These are phyloP conservation scores for Isurus oxyrinchus DNA, from an alignment of 2,113 vertebrate species.

Conservation along the genomic window DNA sequence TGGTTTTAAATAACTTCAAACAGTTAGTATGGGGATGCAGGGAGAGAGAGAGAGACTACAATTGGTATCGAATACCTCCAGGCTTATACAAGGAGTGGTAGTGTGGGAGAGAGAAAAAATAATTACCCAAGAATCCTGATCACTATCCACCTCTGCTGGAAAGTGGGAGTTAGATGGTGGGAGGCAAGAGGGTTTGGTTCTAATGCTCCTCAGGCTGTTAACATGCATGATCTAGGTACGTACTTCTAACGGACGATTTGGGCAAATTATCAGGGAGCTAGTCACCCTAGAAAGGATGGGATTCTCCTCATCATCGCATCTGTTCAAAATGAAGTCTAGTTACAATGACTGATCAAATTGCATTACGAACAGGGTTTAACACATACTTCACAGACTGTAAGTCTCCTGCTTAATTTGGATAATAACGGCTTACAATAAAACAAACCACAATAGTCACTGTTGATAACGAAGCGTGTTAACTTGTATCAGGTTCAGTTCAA, in stretches of 20 bases:
- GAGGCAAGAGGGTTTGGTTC: neutral
- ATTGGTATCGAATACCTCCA: neutral
- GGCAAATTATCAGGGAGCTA: neutral
- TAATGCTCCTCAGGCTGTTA: neutral
- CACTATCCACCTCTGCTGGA: neutral
- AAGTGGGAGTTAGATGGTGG: neutral
- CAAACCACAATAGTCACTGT: neutral
- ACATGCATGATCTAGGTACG: neutral
- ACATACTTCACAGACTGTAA: neutral
- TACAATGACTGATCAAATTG: neutral
- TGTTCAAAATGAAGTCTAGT: neutral
- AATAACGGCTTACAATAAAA: neutral
- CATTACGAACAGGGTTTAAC: neutral
- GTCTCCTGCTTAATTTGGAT: neutral
- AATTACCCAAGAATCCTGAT: neutral
- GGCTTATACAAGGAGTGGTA: neutral
- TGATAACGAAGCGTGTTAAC: neutral
- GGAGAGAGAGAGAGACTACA: neutral
- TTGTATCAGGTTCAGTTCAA: neutral
- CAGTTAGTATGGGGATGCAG: neutral
- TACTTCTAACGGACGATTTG: neutral
- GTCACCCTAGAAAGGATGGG: neutral
- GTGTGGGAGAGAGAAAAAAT: neutral
- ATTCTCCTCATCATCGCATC: neutral
- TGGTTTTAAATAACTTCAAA: neutral